phyloP scores from a whole-genome alignment of 2,888 invertebrate species.

The Scaptomyza parva region DNA sequence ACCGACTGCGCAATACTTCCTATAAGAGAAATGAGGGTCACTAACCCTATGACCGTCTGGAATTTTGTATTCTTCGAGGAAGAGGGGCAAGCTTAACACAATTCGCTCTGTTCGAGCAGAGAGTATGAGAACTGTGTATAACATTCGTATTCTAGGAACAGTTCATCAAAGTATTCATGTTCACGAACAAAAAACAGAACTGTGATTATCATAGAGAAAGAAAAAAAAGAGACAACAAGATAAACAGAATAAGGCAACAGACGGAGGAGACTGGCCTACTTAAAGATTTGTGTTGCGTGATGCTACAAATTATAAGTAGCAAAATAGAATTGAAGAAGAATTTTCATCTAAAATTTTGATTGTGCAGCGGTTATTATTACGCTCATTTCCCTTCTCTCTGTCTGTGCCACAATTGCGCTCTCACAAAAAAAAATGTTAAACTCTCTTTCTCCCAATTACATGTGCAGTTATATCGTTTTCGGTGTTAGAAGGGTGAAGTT shows the following conservation, averaged over 20 bases:
- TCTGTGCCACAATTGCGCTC: neutral
- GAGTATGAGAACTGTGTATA: neutral
- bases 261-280: slow-evolving; percentile 47
- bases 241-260: slow-evolving; percentile 29
- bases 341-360: slow-evolving; percentile 17
- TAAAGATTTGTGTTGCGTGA: slow-evolving; percentile 20
- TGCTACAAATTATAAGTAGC: slow-evolving; percentile 28
- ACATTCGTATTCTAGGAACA: neutral
- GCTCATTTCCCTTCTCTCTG: slow-evolving; percentile 12
- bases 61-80: neutral
- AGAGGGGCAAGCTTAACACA: no score
- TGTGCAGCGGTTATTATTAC: slow-evolving; percentile 15
- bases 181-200: slow-evolving; percentile 1
- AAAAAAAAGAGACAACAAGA: slow-evolving; percentile 31
- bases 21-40: neutral
- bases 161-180: neutral
- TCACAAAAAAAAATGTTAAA: neutral
- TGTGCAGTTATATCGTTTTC: slow-evolving; percentile 17
- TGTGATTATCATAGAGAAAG: slow-evolving; percentile 23
- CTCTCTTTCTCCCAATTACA: slow-evolving; percentile 5
- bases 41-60: neutral
- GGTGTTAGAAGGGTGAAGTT: slow-evolving; percentile 22
- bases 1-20: neutral
- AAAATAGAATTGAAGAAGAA: slow-evolving; percentile 25
- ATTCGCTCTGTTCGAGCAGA: neutral